Evolutionary conservation across 1,140 invertebrate species (phyloP), one percentile per base, ranked within the genome.

Genomic region (Brachionus sp.): DNA sequence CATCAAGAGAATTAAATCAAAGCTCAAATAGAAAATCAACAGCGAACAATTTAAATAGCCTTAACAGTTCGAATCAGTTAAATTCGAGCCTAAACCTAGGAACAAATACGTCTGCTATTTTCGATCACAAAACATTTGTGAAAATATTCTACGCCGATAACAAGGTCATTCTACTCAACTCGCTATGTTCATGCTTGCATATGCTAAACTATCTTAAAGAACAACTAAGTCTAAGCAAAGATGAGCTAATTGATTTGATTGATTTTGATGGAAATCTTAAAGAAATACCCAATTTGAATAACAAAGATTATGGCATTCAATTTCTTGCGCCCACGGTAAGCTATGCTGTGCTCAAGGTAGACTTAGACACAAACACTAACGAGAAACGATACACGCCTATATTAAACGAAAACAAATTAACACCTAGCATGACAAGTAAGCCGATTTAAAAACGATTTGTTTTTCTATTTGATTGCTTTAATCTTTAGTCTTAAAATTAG

Each of bases 51-150:
- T 44, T 75, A 25, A 75, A 44, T 75, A 46, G 16, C 16, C 33
- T 23, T 5, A 16, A 12, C 39, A 39, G n/a, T 39, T 37, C 62
- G 6, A 70, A 70, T 70, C 66, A 75, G 19, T 19, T 75, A 16
- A 75, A 44, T 6, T 23, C n/a, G 5, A 75, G 37, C 25, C 10
- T 75, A 12, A 75, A 75, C 42, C 16, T 75, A 5, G 70, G 70
- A 12, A 37, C 66, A 5, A 75, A 75, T 37, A 2, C 77, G 7
- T 42, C 50, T 6, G 77, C 46, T 35, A 2, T 57, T 16, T 80
- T 80, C n/a, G 77, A 80, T n/a, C 77, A 80, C 25, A 80, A 80
- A 16, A 80, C 77, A 80, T 66, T 62, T 46, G 50, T 80, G n/a
- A 80, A 80, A 80, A 46, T 80, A 29, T 37, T 80, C 50, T 80